A percentile compares a stretch with the other conserved stretches of the same genome.
phyloP scores from a whole-genome alignment of 2,113 vertebrate species.

The Dinomys branickii region DNA sequence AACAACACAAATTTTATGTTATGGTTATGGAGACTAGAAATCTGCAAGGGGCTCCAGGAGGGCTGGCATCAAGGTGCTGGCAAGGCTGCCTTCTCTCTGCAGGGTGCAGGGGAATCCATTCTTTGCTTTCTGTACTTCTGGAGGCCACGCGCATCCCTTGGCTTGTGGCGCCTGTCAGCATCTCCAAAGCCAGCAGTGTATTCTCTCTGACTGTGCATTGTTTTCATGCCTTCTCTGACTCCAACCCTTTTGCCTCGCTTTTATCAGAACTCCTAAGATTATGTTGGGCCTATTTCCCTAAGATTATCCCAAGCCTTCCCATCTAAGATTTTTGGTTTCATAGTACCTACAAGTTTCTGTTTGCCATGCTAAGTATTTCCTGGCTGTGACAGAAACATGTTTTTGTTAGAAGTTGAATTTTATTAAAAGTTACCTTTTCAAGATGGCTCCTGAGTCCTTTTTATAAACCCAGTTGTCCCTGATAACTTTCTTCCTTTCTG shows the following conservation, averaged over 20 bases:
- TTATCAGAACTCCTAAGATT: neutral
- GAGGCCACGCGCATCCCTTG: neutral
- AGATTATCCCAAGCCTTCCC: neutral
- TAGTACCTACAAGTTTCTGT: neutral
- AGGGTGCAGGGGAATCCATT: neutral
- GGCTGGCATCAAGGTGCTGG: neutral
- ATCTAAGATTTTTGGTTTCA: neutral
- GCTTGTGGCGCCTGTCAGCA: neutral
- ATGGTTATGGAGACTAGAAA: neutral
- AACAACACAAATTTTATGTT: neutral
- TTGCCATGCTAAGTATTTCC: neutral
- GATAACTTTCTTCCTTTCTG: neutral
- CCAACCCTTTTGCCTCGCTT: no score
- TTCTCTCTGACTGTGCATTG: neutral
- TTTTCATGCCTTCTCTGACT: neutral
- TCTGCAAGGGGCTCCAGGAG: neutral
- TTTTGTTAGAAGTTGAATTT: neutral
- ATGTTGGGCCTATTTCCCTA: neutral
- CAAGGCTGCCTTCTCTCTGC: neutral
- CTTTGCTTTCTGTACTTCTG: neutral
- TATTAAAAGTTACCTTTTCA: neutral
- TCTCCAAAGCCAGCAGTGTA: neutral
- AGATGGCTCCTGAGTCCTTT: neutral
- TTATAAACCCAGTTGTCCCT: neutral
- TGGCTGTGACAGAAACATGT: neutral